Base-by-base conservation (phyloP, 2,888 invertebrate species). In the Saturnia pavonia region DNA sequence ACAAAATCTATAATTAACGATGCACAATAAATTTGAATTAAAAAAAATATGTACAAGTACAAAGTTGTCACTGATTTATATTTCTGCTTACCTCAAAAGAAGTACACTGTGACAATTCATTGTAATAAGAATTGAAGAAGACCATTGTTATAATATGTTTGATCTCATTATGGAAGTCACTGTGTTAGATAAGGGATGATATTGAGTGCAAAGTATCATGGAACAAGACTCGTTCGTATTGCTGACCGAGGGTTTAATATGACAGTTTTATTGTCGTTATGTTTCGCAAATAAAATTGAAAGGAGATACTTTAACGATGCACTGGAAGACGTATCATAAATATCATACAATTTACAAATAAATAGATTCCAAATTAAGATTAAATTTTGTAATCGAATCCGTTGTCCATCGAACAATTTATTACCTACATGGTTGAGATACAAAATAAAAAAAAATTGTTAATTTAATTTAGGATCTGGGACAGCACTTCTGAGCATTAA, bases 281-380 rank as follows among this genome's bases (percentile, higher is more conserved):
- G 27, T 60, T 60, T 60, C 27, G 57, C 27, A 27, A 60, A 60
- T 60, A 60, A 60, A 27, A 27, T 60, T 25, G 57, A 60, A 60
- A 60, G 57, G 57, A 14, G 25, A 60, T 27, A 54, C 27, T 60
- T 60, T 27, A 27, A 27, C 25, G 57, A 27, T 14, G 57, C 57
- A 27, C 14, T 25, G 57, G 57, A 14, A 27, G 14, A 27, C 27
- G 27, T 27, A 60, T 25, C 25, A 3, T 27, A 60, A 60, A 60
- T 60, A 27, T 60, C 12, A 14, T 14, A 60, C 9, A 60, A 27
- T 27, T 60, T 6, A 25, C 27, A 27, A 60, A 25, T 27, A 14
- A 54, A 22, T n/a, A 60, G 57, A 25, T 60, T 27, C 2, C 25
- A 60, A 60, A 25, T 14, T 27, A 14, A 14, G 57, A 60, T 60